Conservation (phyloP, 2,888 invertebrate species). For the Tromatobia lineatoria region DNA sequence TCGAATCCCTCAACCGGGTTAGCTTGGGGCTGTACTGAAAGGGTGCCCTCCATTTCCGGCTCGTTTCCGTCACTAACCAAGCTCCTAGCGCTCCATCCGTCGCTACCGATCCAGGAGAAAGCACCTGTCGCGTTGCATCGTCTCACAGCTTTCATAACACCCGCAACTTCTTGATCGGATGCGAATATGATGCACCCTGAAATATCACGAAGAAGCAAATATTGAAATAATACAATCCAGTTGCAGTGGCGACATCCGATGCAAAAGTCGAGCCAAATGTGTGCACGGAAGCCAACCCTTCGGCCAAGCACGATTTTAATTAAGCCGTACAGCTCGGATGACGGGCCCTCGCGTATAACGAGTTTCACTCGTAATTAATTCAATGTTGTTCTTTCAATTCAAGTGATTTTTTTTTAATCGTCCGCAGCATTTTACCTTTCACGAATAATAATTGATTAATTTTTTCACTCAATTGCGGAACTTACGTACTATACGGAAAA, state of each 20-base stretch:
- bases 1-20: slow-evolving; percentile 95
- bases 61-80: slow-evolving; percentile 94
- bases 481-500: no score
- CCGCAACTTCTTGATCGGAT: slow-evolving; percentile 98
- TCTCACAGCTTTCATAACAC: slow-evolving; percentile 96
- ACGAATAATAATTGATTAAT: no score
- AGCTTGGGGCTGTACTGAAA: slow-evolving; percentile 97
- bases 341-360: slow-evolving; percentile 31
- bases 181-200: slow-evolving; percentile 97
- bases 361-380: slow-evolving; percentile 3
- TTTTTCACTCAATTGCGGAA: no score
- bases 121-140: slow-evolving; percentile 94
- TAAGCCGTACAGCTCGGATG: neutral
- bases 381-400: no score
- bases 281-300: neutral
- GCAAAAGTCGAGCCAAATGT: neutral
- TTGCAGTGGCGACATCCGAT: neutral
- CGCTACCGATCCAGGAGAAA: slow-evolving; percentile 98
- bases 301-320: slow-evolving; percentile 40
- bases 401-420: no score
- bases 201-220: slow-evolving; percentile 23
- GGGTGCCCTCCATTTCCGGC: slow-evolving; percentile 96
- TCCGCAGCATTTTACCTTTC: no score
- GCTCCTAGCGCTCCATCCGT: slow-evolving; percentile 97
- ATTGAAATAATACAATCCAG: slow-evolving; percentile 15